A percentile compares a stretch with the other conserved stretches of the same genome.
These are phyloP conservation scores for Patiria miniata DNA, from an alignment of 35 echinoderm and acorn worm genomes.

Conservation along the genomic window DNA sequence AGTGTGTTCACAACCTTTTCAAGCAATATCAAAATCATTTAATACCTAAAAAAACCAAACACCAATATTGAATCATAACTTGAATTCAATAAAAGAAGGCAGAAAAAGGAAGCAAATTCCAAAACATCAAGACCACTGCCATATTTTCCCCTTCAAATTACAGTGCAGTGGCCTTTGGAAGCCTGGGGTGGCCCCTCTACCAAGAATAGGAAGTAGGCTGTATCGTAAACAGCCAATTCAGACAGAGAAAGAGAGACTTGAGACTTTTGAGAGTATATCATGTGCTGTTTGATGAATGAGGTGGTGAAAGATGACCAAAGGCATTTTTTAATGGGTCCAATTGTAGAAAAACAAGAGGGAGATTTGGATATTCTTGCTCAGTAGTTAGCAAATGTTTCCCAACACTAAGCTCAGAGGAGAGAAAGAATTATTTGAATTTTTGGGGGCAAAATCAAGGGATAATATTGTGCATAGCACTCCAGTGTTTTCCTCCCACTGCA, in stretches of 20 bases:
- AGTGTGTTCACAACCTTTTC: too few species aligned
- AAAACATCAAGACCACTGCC: neutral
- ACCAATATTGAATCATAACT: too few species aligned
- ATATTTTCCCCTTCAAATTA: neutral
- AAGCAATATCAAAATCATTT: too few species aligned
- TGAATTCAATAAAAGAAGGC: too few species aligned
- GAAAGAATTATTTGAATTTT: too few species aligned
- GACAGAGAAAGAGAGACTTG: neutral
- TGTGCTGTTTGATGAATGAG: slow-evolving; percentile 13
- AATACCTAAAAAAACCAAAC: too few species aligned
- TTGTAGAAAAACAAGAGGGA: neutral
- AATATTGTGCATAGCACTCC: too few species aligned
- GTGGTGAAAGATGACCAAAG: slow-evolving; percentile 16
- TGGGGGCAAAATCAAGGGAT: too few species aligned
- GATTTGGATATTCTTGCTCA: neutral
- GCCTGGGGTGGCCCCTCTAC: neutral
- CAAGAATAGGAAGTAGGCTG: neutral
- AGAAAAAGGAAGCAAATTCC: neutral
- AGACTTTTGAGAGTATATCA: neutral
- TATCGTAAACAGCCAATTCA: slow-evolving; percentile 11
- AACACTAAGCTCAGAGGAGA: too few species aligned
- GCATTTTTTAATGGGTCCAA: neutral
- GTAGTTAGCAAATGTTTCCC: neutral
- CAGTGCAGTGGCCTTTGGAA: slow-evolving; percentile 4
- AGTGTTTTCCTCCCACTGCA: too few species aligned